These are phyloP conservation scores for Uloborus diversus DNA, from an alignment of 1,140 invertebrate genomes.

Conservation along the genomic window DNA sequence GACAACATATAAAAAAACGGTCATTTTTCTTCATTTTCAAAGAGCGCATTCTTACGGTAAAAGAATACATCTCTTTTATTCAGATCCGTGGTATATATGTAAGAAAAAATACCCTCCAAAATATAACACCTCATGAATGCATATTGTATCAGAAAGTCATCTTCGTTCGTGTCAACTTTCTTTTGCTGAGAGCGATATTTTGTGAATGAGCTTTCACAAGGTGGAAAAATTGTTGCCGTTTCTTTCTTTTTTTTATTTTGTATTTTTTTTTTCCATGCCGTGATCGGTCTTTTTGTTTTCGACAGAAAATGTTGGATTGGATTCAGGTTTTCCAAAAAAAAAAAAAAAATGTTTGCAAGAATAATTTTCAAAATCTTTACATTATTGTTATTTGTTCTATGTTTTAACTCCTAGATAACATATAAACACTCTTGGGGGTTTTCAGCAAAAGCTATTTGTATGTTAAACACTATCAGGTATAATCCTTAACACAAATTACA, in stretches of 20 bases:
- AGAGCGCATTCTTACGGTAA: conserved; percentile 10
- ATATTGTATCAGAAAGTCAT: conserved; percentile 45
- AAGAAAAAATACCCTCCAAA: neutral
- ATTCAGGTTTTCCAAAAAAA: too few relatives aligned
- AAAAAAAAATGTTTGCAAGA: too few relatives aligned
- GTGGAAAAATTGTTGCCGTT: conserved; percentile 1
- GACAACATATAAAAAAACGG: neutral
- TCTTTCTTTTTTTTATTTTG: neutral
- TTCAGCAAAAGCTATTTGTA: too few relatives aligned
- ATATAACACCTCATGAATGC: conserved; percentile 44
- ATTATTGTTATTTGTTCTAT: too few relatives aligned
- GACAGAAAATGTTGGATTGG: too few relatives aligned
- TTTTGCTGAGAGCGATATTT: conserved; percentile 25
- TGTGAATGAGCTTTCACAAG: conserved; percentile 22
- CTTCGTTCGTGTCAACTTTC: conserved; percentile 22
- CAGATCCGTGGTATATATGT: neutral
- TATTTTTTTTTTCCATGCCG: neutral
- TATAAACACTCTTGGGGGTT: too few relatives aligned
- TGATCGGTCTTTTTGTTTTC: too few relatives aligned
- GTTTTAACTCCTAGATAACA: too few relatives aligned
- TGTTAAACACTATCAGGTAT: too few relatives aligned
- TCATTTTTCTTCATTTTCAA: conserved; percentile 35
- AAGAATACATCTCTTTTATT: conserved; percentile 38
- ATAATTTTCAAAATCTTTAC: too few relatives aligned
- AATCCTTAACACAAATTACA: too few relatives aligned